Conservation (phyloP, 2,888 invertebrate genomes). For the Oscheius sp. region DNA sequence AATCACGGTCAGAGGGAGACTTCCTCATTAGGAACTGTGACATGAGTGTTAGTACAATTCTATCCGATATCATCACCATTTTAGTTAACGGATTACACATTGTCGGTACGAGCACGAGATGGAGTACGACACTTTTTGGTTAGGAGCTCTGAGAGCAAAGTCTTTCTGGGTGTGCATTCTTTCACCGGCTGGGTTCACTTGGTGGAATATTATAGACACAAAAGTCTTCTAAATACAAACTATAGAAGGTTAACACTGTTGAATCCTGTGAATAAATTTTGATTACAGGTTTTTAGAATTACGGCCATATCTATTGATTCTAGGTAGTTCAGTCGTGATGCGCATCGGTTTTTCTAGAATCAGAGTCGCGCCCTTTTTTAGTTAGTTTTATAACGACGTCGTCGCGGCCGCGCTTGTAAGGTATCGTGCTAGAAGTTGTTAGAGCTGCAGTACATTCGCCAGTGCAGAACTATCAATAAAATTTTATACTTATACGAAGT, state of each 20-base stretch:
- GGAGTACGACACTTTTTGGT: slow-evolving; percentile 17
- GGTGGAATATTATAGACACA: slow-evolving; percentile 25
- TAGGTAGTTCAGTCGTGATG: too few relatives aligned
- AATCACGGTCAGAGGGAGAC: slow-evolving; percentile 17
- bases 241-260: slow-evolving; percentile 17
- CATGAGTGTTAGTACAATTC: slow-evolving; percentile 16
- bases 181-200: slow-evolving; percentile 28
- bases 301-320: too few relatives aligned
- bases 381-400: too few relatives aligned
- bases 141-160: slow-evolving; percentile 1
- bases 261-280: slow-evolving; percentile 12
- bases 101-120: slow-evolving; percentile 21
- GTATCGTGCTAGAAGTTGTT: too few relatives aligned
- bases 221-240: slow-evolving; percentile 17
- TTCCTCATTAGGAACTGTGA: slow-evolving; percentile 30
- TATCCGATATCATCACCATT: neutral
- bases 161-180: slow-evolving; percentile 25
- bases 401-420: too few relatives aligned
- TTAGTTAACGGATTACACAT: slow-evolving; percentile 21
- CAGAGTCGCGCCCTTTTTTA: too few relatives aligned
- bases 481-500: too few relatives aligned
- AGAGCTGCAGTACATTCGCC: too few relatives aligned
- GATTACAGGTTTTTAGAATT: neutral
- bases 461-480: too few relatives aligned
- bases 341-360: too few relatives aligned